phyloP scores from a whole-genome alignment of 1,140 invertebrate genomes.

The Tetramorium alpestre region DNA sequence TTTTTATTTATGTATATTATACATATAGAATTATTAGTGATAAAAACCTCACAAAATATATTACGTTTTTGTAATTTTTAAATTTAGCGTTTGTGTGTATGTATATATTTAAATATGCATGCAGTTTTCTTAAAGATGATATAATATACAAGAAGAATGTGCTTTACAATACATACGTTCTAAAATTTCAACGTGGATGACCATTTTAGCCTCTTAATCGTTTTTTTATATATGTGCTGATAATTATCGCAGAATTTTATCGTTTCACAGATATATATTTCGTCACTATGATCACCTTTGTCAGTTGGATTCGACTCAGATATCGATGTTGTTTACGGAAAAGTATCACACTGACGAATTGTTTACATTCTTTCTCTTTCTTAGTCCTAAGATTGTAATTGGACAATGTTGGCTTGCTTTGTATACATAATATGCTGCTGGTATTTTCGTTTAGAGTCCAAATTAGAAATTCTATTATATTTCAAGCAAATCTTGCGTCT shows the following conservation, averaged over 20 bases:
- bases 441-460: background rate
- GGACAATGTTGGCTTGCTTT: background rate
- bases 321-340: background rate
- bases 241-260: background rate
- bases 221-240: background rate
- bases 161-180: background rate
- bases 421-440: background rate
- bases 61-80: too few relatives aligned
- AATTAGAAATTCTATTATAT: background rate
- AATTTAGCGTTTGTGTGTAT: too few relatives aligned
- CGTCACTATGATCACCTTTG: background rate
- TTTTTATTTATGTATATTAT: background rate
- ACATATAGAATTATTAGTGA: background rate
- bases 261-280: too few relatives aligned
- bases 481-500: background rate
- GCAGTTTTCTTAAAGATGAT: background rate
- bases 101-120: background rate
- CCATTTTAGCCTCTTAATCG: background rate
- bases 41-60: too few relatives aligned
- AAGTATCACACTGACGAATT: background rate
- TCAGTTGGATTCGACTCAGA: background rate
- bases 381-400: background rate
- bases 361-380: background rate
- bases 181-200: background rate
- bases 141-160: background rate